These are phyloP conservation scores for Tragelaphus imberbis DNA, from an alignment of 2,113 vertebrate species.

Conservation along the genomic window DNA sequence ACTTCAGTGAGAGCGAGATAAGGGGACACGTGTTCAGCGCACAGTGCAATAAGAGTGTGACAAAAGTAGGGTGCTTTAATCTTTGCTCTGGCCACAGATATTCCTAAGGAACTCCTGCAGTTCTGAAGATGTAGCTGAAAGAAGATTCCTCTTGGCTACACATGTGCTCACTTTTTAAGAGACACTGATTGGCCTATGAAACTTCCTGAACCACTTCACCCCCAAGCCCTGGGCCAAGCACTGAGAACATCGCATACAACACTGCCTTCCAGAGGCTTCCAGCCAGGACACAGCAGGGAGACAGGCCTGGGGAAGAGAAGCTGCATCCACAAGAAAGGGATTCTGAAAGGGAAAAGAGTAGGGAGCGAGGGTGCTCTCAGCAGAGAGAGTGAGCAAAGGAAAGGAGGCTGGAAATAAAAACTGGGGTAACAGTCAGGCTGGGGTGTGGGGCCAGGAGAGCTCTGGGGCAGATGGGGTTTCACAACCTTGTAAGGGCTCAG, in stretches of 20 bases:
- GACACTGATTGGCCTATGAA: fast-evolving
- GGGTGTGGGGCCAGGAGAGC: fast-evolving
- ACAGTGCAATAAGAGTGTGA: not conserved
- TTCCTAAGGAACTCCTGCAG: not conserved
- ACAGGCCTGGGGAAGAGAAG: not conserved
- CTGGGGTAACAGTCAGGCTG: not conserved
- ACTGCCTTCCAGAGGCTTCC: not conserved
- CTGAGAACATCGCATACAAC: not conserved
- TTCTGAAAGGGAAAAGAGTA: not conserved
- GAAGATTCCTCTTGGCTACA: not conserved
- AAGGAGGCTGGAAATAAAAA: not conserved
- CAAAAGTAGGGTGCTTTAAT: fast-evolving
- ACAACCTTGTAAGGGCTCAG: too few relatives aligned
- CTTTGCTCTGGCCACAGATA: not conserved
- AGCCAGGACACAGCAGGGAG: not conserved
- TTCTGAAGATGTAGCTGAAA: not conserved
- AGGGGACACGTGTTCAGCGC: fast-evolving
- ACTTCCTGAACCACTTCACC: not conserved
- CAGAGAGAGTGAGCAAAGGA: not conserved
- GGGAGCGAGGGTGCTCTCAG: not conserved
- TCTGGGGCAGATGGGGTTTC: not conserved
- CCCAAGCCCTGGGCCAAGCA: not conserved
- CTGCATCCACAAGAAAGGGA: not conserved
- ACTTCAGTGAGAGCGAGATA: too few relatives aligned
- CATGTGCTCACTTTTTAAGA: not conserved